Evolutionary conservation across 1,140 invertebrate species (phyloP).

Genomic region (Patella vulgata): DNA sequence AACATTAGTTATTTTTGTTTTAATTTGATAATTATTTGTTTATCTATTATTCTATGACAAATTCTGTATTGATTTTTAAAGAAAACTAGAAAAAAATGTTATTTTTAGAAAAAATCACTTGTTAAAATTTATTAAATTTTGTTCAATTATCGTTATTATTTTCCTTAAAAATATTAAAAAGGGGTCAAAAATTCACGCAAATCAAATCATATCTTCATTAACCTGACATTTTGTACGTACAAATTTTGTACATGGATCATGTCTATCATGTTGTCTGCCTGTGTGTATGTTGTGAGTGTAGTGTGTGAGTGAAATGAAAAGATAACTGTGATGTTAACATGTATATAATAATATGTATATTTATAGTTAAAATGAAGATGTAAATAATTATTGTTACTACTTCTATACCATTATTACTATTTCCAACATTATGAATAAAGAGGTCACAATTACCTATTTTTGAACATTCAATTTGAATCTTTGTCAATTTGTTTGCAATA

Average conservation of each 20-base stretch:
- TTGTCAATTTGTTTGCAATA: conserved; percentile 2
- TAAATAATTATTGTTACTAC: conserved; percentile 38
- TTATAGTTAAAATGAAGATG: conserved; percentile 44
- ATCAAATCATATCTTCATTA: conserved; percentile 5
- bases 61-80: too few species aligned
- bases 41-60: too few species aligned
- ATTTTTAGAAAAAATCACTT: too few species aligned
- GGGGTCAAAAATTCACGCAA: too few species aligned
- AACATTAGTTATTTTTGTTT: conserved; percentile 12
- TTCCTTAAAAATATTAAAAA: too few species aligned
- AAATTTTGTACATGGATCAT: too few species aligned
- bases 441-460: conserved; percentile 53
- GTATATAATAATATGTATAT: conserved; percentile 54
- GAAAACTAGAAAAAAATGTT: too few species aligned
- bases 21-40: too few species aligned
- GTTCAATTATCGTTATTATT: too few species aligned
- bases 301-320: too few species aligned
- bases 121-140: too few species aligned
- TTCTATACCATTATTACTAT: conserved; percentile 44
- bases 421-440: conserved; percentile 42
- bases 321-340: conserved; percentile 38
- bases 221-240: conserved; percentile 1
- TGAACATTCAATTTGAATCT: conserved; percentile 21
- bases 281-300: neutral
- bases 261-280: too few species aligned